Base-by-base conservation (phyloP, 2,797 vertebrate genomes). In the Cynodonichthys magdalenae region DNA sequence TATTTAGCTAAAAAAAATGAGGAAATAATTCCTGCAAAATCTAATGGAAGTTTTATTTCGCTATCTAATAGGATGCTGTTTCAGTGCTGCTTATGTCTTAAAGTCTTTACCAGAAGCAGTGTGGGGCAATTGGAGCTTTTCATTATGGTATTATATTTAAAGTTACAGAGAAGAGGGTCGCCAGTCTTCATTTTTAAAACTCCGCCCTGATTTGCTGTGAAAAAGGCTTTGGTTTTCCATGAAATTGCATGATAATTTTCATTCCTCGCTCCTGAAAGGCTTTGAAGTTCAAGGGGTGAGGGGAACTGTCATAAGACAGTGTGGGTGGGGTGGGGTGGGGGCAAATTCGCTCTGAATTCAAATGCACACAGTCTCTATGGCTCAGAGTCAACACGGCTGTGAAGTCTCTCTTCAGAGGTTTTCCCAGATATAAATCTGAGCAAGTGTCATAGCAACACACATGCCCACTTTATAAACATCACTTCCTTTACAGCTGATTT, bases 211-310 rank as follows among this genome's bases (percentile, higher is more conserved):
- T 88, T 86, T 82, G 84, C 69, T 44, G 29, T 18, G 80, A 74
- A 83, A 86, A 83, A 69, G 65, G 69, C 66, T 79, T 81, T 75
- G 34, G 66, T 80, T 84, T 75, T 74, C 76, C 77, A 74, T 87
- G 83, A 91, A 92, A 90, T 84, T 84, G 72, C 66, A 52, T 55
- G 69, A 82, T 79, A 53, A 82, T 89, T 80, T 79, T 34, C 53
- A 36, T 39, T 55, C 53, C 53, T 71, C 9, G 6, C 59, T 75
- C 52, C 55, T 46, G 47, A 65, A 63, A 59, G 56, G 68, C 89
- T 93, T 89, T 90, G 88, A 89, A 84, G 87, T 90, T 91, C 77
- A 88, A 84, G 77, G 69, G 69, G 57, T 81, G 74, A 86, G 46
- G 46, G 46, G 46, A 86, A 66, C 63, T 74, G 74, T 83, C 69